Evolutionary conservation across 1,140 invertebrate genomes (phyloP).

Genomic region (Halotydeus destructor): DNA sequence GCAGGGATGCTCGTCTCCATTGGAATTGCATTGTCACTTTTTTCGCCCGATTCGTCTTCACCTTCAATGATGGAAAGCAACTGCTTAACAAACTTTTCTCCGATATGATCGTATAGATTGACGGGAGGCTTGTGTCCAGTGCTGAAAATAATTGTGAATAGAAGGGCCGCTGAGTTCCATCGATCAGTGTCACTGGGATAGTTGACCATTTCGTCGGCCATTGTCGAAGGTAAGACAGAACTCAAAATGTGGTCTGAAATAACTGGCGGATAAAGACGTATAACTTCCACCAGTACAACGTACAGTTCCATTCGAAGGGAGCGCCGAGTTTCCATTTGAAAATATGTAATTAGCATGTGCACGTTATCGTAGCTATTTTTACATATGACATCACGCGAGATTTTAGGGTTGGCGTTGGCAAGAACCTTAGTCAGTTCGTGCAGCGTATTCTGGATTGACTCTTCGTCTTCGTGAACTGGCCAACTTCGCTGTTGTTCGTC

Average conservation of each 20-base stretch:
- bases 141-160: constrained; percentile 63
- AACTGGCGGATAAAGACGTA: constrained; percentile 4
- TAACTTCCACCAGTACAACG: constrained; percentile 5
- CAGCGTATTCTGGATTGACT: constrained; percentile 56
- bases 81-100: constrained; percentile 51
- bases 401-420: constrained; percentile 34
- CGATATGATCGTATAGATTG: constrained; percentile 34
- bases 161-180: constrained; percentile 46
- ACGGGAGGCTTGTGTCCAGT: constrained; percentile 43
- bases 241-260: constrained; percentile 53
- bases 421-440: constrained; percentile 62
- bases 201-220: constrained; percentile 41
- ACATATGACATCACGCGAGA: constrained; percentile 21
- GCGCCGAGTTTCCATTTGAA: constrained; percentile 17
- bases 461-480: constrained; percentile 77
- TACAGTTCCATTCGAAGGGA: constrained; percentile 13
- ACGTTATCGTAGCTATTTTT: constrained; percentile 24
- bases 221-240: constrained; percentile 63
- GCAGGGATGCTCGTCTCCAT: constrained; percentile 11
- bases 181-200: constrained; percentile 44
- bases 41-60: constrained; percentile 22
- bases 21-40: constrained; percentile 8
- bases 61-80: constrained; percentile 52
- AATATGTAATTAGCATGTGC: constrained; percentile 19
- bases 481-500: constrained; percentile 80